A percentile compares a stretch with the other conserved stretches of the same genome.
phyloP scores from a whole-genome alignment of 2,113 vertebrate species.

The Tympanuchus pallidicinctus region DNA sequence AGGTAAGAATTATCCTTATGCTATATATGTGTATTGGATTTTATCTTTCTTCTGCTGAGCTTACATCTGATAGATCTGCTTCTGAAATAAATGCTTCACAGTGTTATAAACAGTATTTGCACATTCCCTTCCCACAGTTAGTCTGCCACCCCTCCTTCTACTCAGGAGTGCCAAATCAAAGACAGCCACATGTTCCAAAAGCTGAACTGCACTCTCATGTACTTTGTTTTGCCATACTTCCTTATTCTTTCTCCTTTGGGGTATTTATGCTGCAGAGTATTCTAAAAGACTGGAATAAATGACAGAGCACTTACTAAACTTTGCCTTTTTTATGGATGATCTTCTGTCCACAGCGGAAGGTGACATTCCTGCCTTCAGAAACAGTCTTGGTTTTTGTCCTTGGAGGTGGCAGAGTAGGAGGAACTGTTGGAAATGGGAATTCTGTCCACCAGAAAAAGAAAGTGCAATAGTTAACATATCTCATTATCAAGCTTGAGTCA shows the following conservation, averaged over 20 bases:
- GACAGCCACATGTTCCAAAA: background rate
- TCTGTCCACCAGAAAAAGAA: constrained; percentile 68
- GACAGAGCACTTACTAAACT: constrained; percentile 87
- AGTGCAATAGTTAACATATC: background rate
- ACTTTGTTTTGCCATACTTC: fast-evolving
- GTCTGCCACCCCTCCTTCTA: background rate
- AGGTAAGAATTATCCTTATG: background rate
- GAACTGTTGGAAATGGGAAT: constrained; percentile 91
- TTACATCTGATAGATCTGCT: background rate
- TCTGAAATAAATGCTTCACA: background rate
- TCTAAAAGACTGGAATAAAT: background rate
- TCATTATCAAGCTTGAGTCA: background rate
- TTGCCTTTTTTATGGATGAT: constrained; percentile 94
- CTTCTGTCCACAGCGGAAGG: constrained; percentile 95
- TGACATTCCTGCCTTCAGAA: constrained; percentile 91
- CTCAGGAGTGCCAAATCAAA: background rate
- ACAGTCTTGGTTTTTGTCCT: constrained; percentile 93
- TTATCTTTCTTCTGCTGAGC: background rate
- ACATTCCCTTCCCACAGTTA: fast-evolving
- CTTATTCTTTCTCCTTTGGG: background rate
- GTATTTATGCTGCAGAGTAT: background rate
- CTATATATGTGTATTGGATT: fast-evolving
- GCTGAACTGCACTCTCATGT: background rate
- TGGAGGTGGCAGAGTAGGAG: constrained; percentile 84
- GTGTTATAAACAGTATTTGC: fast-evolving